Evolutionary conservation across 2,888 invertebrate genomes (phyloP).

Genomic region (Campopleginae sp.): DNA sequence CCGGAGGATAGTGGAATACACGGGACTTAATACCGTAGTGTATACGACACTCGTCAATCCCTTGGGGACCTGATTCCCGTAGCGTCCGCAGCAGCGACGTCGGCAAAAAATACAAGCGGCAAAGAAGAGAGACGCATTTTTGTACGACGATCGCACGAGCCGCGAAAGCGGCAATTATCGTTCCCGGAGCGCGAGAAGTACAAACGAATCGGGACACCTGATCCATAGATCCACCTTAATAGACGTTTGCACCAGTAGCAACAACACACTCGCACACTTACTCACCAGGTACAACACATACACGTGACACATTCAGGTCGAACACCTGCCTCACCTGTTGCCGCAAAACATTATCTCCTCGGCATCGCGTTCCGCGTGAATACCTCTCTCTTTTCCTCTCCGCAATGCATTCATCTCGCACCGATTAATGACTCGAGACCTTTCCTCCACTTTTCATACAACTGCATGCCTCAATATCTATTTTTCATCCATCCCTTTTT

Average conservation of each 20-base stretch:
- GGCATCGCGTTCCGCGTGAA: conserved; percentile 77
- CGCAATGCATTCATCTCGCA: conserved; percentile 78
- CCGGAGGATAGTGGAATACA: conserved; percentile 17
- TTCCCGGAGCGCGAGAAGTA: conserved; percentile 73
- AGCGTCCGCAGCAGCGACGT: conserved; percentile 28
- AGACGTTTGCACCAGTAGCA: conserved; percentile 79
- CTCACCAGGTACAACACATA: conserved; percentile 65
- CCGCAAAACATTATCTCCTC: conserved; percentile 83
- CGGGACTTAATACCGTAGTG: conserved; percentile 14
- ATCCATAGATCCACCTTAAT: conserved; percentile 83
- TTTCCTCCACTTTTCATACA: conserved; percentile 59
- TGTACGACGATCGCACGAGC: conserved; percentile 61
- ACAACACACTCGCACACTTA: conserved; percentile 39
- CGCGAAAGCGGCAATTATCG: conserved; percentile 76
- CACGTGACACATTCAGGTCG: conserved; percentile 79
- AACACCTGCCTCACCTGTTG: conserved; percentile 84
- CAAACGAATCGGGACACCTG: conserved; percentile 81
- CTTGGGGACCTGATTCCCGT: conserved; percentile 50
- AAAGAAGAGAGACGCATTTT: conserved; percentile 51
- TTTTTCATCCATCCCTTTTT: background rate
- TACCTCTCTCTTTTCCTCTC: conserved; percentile 66
- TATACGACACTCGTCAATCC: conserved; percentile 40
- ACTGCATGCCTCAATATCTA: conserved; percentile 13
- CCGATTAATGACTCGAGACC: conserved; percentile 81
- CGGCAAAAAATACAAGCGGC: conserved; percentile 43